These are phyloP conservation scores for Lophius americanus DNA, from an alignment of 2,797 vertebrate genomes.

Conservation along the genomic window DNA sequence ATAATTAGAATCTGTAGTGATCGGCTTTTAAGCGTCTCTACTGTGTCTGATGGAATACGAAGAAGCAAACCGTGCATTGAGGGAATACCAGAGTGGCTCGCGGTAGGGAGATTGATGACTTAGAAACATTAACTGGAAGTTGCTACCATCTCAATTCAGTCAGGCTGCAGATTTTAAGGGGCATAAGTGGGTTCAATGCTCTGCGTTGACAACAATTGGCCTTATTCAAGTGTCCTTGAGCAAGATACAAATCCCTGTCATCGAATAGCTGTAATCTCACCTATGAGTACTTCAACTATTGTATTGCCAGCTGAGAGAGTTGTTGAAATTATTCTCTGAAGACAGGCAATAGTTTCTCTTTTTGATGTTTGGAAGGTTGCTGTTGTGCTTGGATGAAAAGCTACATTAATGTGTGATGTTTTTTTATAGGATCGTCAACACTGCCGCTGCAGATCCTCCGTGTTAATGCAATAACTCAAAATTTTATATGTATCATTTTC, in stretches of 20 bases:
- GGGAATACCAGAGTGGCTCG: conserved; percentile 1
- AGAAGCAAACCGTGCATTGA: conserved; percentile 2
- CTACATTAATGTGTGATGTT: neutral
- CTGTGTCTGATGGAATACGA: conserved; percentile 8
- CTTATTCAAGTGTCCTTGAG: conserved; percentile 14
- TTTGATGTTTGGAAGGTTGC: neutral
- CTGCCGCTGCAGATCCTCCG: no score
- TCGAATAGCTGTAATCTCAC: conserved; percentile 1
- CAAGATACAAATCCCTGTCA: conserved; percentile 2
- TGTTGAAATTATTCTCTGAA: neutral
- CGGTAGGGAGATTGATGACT: neutral
- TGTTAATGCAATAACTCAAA: no score
- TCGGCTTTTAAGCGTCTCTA: neutral
- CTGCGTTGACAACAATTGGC: neutral
- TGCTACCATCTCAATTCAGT: conserved; percentile 3
- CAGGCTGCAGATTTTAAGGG: neutral
- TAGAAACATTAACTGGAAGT: conserved; percentile 6
- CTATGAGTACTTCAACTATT: neutral
- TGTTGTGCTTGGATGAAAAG: neutral
- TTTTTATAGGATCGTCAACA: neutral
- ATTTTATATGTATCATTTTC: no score
- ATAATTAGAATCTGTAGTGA: conserved; percentile 5
- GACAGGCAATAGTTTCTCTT: neutral
- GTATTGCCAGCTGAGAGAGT: no score
- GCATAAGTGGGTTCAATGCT: conserved; percentile 9